Conservation (phyloP, 2,113 vertebrate species). For the Coracopsis vasa region DNA sequence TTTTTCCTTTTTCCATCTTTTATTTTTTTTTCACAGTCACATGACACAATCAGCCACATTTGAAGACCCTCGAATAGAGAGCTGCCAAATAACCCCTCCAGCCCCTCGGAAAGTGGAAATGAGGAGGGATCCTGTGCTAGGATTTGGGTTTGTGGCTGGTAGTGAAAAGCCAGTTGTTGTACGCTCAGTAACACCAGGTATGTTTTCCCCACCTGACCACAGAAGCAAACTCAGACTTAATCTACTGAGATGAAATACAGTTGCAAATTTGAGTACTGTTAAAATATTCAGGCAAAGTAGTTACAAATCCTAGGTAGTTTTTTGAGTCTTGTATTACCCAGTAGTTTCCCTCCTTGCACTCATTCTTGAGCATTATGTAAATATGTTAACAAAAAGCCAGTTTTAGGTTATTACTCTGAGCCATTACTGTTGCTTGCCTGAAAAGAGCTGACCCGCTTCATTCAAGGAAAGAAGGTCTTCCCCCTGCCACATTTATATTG, state of each 20-base stretch:
- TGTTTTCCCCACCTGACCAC: not conserved
- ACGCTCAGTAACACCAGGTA: slow-evolving; percentile 98
- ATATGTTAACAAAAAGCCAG: not conserved
- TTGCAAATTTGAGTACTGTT: not conserved
- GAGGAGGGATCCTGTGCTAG: slow-evolving; percentile 96
- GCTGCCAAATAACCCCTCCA: slow-evolving; percentile 90
- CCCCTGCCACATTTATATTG: not conserved
- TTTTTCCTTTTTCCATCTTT: slow-evolving; percentile 56
- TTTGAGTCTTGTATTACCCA: not conserved
- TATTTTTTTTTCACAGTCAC: slow-evolving; percentile 80
- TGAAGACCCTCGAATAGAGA: slow-evolving; percentile 92
- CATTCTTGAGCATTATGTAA: not conserved
- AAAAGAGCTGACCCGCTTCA: not conserved
- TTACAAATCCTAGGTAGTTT: not conserved
- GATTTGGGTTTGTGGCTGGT: slow-evolving; percentile 97
- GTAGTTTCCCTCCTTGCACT: not conserved
- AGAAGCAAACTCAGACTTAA: not conserved
- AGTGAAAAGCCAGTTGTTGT: slow-evolving; percentile 98
- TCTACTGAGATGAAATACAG: not conserved
- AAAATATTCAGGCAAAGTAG: not conserved
- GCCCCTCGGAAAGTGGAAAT: slow-evolving; percentile 93
- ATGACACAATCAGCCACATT: slow-evolving; percentile 89
- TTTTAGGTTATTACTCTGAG: not conserved
- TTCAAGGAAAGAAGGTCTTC: not conserved
- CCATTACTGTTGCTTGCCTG: not conserved